Percentiles rank a stretch among this genome's conserved stretches.
phyloP scores from a whole-genome alignment of 2,888 invertebrate genomes.

The Eilema sororculum region DNA sequence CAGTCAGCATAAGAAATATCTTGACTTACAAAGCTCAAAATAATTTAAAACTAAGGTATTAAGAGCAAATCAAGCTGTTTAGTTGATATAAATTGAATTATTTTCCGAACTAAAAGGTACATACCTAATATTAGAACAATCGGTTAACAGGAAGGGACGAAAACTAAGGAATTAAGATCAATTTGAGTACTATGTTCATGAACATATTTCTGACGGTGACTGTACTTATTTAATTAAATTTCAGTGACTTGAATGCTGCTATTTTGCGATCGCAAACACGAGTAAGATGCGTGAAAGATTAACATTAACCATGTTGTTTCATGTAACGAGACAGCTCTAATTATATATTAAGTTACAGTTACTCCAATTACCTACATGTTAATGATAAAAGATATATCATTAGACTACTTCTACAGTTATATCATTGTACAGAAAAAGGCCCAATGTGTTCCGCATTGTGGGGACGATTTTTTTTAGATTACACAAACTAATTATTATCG shows the following conservation, averaged over 20 bases:
- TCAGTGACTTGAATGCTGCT: slow-evolving; percentile 38
- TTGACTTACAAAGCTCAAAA: too few species aligned
- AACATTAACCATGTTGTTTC: slow-evolving; percentile 17
- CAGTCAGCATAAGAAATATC: too few species aligned
- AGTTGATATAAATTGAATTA: too few species aligned
- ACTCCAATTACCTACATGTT: slow-evolving; percentile 21
- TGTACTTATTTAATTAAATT: slow-evolving; percentile 45
- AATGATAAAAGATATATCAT: slow-evolving; percentile 14
- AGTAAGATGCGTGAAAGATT: slow-evolving; percentile 31
- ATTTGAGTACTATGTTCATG: too few species aligned
- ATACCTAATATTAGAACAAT: too few species aligned
- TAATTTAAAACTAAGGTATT: too few species aligned
- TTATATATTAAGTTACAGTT: slow-evolving; percentile 26
- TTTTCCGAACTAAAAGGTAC: too few species aligned
- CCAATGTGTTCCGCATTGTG: neutral
- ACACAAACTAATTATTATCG: too few species aligned
- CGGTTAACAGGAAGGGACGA: too few species aligned
- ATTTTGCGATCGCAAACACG: slow-evolving; percentile 21
- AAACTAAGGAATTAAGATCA: too few species aligned
- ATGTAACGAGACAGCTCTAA: slow-evolving; percentile 22
- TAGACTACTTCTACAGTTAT: slow-evolving; percentile 10
- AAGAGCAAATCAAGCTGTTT: too few species aligned
- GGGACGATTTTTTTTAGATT: neutral
- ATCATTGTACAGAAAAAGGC: neutral
- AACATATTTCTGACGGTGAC: too few species aligned